Evolutionary conservation across 1,140 invertebrate species (phyloP).

Genomic region (Drosophila subpulchrella): DNA sequence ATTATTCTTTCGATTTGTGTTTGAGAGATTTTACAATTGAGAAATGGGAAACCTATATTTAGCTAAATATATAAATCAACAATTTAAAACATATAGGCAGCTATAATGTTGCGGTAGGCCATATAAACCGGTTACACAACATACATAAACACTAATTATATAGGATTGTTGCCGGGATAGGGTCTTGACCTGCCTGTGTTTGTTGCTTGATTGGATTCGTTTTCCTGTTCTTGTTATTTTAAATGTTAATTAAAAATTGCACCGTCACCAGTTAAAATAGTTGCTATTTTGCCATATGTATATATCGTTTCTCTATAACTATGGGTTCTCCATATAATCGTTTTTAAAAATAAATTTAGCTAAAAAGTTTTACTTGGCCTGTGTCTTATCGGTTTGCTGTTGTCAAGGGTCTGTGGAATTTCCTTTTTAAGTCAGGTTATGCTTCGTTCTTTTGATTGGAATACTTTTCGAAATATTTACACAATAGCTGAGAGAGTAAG

Average conservation of each 20-base stretch:
- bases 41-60: slow-evolving; percentile 70
- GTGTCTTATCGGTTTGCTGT: slow-evolving; percentile 21
- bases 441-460: slow-evolving; percentile 56
- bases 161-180: slow-evolving; percentile 53
- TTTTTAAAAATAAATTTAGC: slow-evolving; percentile 75
- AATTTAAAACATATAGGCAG: slow-evolving; percentile 48
- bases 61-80: slow-evolving; percentile 69
- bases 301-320: slow-evolving; percentile 50
- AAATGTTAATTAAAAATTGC: slow-evolving; percentile 77
- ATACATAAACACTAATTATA: slow-evolving; percentile 30
- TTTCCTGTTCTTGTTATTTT: slow-evolving; percentile 41
- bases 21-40: slow-evolving; percentile 58
- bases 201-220: slow-evolving; percentile 49
- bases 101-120: slow-evolving; percentile 30
- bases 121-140: slow-evolving; percentile 9
- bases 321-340: slow-evolving; percentile 47
- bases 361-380: slow-evolving; percentile 81
- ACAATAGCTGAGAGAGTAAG: slow-evolving; percentile 67
- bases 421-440: slow-evolving; percentile 38
- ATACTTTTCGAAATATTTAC: slow-evolving; percentile 72
- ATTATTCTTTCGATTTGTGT: slow-evolving; percentile 19
- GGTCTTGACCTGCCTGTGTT: slow-evolving; percentile 28
- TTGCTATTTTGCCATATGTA: slow-evolving; percentile 64
- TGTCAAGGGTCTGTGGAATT: slow-evolving; percentile 35
- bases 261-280: slow-evolving; percentile 76